Conservation (phyloP, 1,140 invertebrate species). For the Dufourea novaeangliae region DNA sequence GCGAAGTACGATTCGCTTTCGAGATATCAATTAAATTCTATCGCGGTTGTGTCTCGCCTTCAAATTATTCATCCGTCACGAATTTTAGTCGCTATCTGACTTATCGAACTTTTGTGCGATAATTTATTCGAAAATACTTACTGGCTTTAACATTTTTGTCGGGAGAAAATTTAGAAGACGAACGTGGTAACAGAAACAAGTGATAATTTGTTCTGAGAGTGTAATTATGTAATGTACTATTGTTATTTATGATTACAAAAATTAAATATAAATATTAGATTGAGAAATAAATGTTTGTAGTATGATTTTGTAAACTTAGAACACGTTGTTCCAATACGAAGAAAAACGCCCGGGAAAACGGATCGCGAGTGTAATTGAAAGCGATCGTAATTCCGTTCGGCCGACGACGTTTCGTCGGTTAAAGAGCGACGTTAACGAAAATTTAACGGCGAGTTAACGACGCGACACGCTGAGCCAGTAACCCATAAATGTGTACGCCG, state of each 20-base stretch:
- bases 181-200: not conserved
- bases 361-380: not conserved
- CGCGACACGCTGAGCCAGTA: conserved; percentile 72
- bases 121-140: not conserved
- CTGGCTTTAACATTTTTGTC: too few species aligned
- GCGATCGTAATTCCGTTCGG: not conserved
- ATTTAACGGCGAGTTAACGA: conserved; percentile 71
- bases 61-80: not conserved
- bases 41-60: not conserved
- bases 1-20: not conserved
- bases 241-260: too few species aligned
- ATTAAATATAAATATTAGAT: too few species aligned
- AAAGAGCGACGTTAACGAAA: conserved; percentile 62
- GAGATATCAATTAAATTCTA: not conserved
- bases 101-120: too few species aligned
- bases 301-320: too few species aligned
- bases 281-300: too few species aligned
- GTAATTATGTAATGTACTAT: not conserved
- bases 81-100: too few species aligned
- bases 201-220: too few species aligned
- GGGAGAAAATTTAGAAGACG: not conserved
- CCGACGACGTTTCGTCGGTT: not conserved
- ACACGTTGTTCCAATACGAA: too few species aligned
- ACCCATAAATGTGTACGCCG: conserved; percentile 72
- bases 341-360: not conserved